Conservation (phyloP, 2,888 invertebrate species). For the Nephrotoma guestfalica region DNA sequence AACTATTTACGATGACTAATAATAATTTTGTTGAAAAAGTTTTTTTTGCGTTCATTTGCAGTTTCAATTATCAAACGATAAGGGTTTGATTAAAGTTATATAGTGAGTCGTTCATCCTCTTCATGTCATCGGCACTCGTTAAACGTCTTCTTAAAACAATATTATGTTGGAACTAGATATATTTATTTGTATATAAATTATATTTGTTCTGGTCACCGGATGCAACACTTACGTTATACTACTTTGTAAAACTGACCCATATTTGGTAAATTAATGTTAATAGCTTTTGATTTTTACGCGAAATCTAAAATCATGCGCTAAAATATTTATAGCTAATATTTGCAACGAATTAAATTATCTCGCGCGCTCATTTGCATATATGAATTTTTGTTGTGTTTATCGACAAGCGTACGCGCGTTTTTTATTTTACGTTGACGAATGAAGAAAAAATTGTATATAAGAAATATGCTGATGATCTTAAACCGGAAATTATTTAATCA, state of each 20-base stretch:
- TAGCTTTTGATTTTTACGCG: neutral
- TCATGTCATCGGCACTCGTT: neutral
- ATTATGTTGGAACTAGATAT: neutral
- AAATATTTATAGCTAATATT: neutral
- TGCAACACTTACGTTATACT: neutral
- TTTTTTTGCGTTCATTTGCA: neutral
- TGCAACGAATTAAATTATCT: neutral
- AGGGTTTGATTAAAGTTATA: neutral
- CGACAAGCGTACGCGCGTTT: neutral
- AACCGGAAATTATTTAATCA: neutral
- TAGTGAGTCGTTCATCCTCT: neutral
- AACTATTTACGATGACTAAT: neutral
- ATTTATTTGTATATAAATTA: neutral
- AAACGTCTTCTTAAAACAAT: neutral
- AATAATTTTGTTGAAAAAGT: neutral
- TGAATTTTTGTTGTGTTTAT: neutral
- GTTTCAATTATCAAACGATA: neutral
- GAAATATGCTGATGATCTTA: neutral
- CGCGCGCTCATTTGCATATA: neutral
- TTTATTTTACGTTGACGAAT: neutral
- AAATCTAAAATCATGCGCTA: neutral
- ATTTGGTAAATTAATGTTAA: neutral
- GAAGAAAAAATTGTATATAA: neutral
- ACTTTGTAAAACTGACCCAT: neutral
- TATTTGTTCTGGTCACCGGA: neutral